Base-by-base conservation (phyloP, 2,797 vertebrate species). In the Remorina albescens region DNA sequence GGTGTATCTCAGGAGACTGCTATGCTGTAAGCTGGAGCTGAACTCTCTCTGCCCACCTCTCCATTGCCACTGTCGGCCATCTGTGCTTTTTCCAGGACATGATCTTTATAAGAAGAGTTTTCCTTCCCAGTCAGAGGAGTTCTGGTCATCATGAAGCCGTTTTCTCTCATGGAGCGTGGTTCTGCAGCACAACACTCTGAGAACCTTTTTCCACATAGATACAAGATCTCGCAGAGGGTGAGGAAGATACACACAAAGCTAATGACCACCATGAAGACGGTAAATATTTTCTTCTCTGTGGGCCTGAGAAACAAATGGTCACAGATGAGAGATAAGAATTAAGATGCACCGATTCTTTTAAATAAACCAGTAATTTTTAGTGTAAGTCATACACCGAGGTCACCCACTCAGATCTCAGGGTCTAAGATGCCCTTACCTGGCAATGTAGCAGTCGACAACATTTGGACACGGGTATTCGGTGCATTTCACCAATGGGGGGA, bases 281-380 rank as follows among this genome's bases (percentile, higher is more conserved):
- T 96, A 87, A 96, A 96, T 75, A 96, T 93, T 61, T 93, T 95
- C 87, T 97, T 96, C 82, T 96, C 96, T 0, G 95, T 95, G n/a
- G 96, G 95, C 64, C 93, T 94, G 51, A 61, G 58, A 42, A 19
- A 67, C 4, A 81, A 12, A 78, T 1, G 5, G 15, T 58, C 6
- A 65, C 42, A 76, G 28, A 74, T 5, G 21, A 60, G 18, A 55
- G 11, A 42, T 2, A 18, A n/a, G 1, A 21, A 44, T 21, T 19
- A 26, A 51, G 6, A 41, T 49, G 30, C 5, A 58, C 28, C n/a
- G 4, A 71, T 46, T 39, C 6, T 15, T 53, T 28, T 23, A 59
- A 18, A n/a, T 21, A 61, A 59, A 21, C 32, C 4, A 10, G 15
- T 8, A n/a, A 51, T 68, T 74, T 18, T 7, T 12, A 21, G 30